Percentiles rank a stretch among this genome's conserved stretches.
These are phyloP conservation scores for Mormyrus iriodes DNA, from an alignment of 2,113 vertebrate genomes.

Conservation along the genomic window DNA sequence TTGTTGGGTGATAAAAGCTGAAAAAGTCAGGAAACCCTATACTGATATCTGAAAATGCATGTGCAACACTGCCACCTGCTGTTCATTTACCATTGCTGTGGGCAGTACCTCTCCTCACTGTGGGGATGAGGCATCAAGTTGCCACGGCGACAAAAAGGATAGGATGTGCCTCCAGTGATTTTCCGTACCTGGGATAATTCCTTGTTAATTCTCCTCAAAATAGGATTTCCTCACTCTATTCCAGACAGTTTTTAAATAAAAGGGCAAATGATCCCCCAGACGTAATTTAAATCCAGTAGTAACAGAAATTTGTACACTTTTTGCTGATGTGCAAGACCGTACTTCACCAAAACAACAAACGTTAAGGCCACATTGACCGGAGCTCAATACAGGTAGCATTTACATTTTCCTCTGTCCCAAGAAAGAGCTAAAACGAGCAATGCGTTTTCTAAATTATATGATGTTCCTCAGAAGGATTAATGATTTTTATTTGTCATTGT, in stretches of 20 bases:
- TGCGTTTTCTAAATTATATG: no score
- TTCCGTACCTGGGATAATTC: neutral
- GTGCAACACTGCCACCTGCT: constrained; percentile 7
- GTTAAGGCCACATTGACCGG: neutral
- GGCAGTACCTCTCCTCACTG: neutral
- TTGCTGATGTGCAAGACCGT: neutral
- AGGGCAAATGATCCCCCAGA: neutral
- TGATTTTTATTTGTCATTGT: no score
- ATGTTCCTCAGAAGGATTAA: no score
- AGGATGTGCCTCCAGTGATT: neutral
- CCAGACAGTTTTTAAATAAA: neutral
- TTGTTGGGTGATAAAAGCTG: neutral
- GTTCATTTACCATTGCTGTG: neutral
- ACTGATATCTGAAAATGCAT: neutral
- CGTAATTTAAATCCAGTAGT: neutral
- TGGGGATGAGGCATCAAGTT: neutral
- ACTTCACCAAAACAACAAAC: neutral
- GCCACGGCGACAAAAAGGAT: neutral
- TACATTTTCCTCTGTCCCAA: no score
- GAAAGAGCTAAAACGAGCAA: neutral
- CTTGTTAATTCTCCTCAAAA: neutral
- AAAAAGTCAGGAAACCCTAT: neutral
- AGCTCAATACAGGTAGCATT: no score
- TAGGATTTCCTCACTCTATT: neutral
- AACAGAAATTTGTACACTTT: neutral